phyloP scores from a whole-genome alignment of 2,888 invertebrate species.

The Hyalella azteca region DNA sequence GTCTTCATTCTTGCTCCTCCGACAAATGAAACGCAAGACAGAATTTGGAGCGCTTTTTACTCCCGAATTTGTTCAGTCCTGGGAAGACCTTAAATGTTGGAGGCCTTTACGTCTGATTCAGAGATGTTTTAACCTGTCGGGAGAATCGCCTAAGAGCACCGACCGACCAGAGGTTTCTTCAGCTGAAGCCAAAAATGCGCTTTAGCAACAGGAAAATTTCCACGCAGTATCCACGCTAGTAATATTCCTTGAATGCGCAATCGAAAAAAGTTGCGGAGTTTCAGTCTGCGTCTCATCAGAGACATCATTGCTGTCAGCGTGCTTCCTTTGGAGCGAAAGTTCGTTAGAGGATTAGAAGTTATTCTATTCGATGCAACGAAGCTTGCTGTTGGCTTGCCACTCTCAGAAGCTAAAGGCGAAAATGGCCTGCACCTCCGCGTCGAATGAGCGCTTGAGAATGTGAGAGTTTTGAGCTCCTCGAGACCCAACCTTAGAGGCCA shows the following conservation, averaged over 20 bases:
- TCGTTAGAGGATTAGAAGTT: not conserved
- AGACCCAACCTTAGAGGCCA: not conserved
- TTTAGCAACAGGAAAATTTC: not conserved
- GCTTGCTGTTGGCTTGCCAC: not conserved
- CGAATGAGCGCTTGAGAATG: not conserved
- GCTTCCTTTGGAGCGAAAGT: not conserved
- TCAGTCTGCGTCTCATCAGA: not conserved
- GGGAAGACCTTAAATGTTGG: not conserved
- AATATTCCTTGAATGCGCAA: not conserved
- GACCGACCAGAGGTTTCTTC: not conserved
- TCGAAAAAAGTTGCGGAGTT: not conserved
- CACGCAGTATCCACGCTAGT: not conserved
- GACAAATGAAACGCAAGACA: not conserved
- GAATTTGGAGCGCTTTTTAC: not conserved
- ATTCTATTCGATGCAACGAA: not conserved
- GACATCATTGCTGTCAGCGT: not conserved
- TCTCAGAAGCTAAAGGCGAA: not conserved
- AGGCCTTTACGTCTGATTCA: conserved; percentile 21
- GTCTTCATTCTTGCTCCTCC: not conserved
- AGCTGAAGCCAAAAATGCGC: not conserved
- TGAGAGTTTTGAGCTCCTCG: conserved; percentile 6
- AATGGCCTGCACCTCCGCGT: not conserved
- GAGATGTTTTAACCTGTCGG: not conserved
- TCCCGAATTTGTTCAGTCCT: not conserved
- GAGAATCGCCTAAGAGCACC: not conserved